Evolutionary conservation across 1,140 invertebrate genomes (phyloP).

Genomic region (Hycleus cichorii): DNA sequence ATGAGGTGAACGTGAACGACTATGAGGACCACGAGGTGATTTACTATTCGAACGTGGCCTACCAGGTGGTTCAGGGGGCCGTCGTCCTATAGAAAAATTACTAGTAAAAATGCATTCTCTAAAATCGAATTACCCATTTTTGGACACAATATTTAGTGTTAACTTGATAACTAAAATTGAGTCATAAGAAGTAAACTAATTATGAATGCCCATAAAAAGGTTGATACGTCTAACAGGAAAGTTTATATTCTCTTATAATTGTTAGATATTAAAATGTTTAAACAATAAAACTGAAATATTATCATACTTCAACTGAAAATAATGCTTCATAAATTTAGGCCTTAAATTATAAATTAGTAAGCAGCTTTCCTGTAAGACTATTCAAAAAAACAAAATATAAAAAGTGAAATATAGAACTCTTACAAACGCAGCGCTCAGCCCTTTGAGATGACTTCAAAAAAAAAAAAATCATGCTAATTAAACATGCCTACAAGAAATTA

Average conservation of each 20-base stretch:
- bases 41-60: conserved; percentile 34
- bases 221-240: no score
- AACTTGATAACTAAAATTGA: no score
- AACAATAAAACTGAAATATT: no score
- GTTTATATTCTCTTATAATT: no score
- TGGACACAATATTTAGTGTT: no score
- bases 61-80: conserved; percentile 43
- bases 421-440: conserved; percentile 9
- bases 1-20: conserved; percentile 30
- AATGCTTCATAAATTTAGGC: no score
- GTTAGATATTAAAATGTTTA: no score
- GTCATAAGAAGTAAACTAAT: no score
- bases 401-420: neutral
- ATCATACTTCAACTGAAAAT: no score
- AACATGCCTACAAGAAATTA: neutral
- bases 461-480: neutral
- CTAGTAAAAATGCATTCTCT: neutral
- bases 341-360: no score
- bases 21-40: conserved; percentile 30
- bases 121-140: no score
- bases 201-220: no score
- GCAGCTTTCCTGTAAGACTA: neutral
- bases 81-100: conserved; percentile 31
- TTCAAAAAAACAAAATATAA: neutral
- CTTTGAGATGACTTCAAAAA: conserved; percentile 1